Conservation (phyloP, 2,888 invertebrate genomes). For the Thalpophila matura region DNA sequence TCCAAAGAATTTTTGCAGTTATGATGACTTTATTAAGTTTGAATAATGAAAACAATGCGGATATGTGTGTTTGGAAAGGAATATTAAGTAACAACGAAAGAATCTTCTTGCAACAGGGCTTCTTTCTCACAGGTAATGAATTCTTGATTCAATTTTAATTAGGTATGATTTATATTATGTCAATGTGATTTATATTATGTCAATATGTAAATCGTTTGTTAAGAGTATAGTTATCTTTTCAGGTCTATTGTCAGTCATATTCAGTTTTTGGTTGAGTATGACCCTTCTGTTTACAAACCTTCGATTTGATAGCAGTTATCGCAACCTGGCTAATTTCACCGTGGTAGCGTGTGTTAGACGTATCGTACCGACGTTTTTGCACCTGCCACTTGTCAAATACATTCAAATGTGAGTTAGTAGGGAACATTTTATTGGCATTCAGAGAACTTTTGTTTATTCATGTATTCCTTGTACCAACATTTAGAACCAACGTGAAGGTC, state of each 20-base stretch:
- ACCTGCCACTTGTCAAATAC: constrained; percentile 62
- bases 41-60: constrained; percentile 20
- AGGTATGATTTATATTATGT: background rate
- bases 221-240: constrained; percentile 53
- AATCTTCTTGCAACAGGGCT: constrained; percentile 66
- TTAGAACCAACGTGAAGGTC: constrained; percentile 30
- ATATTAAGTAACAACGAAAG: constrained; percentile 70
- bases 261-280: constrained; percentile 72
- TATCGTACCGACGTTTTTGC: constrained; percentile 59
- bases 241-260: constrained; percentile 72
- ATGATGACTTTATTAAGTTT: constrained; percentile 38
- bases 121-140: constrained; percentile 70
- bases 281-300: constrained; percentile 69
- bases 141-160: background rate
- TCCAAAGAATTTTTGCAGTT: background rate
- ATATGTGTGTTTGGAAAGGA: constrained; percentile 71
- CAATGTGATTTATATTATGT: no score
- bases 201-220: no score
- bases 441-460: constrained; percentile 27
- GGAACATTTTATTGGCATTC: constrained; percentile 21
- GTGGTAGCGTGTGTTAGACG: constrained; percentile 73
- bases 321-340: constrained; percentile 81
- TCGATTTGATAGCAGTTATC: constrained; percentile 76
- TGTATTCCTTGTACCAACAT: constrained; percentile 15
- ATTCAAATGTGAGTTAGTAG: constrained; percentile 65